A percentile compares a stretch with the other conserved stretches of the same genome.
These are phyloP conservation scores for Pangasius djambal DNA, from an alignment of 2,797 vertebrate species.

Conservation along the genomic window DNA sequence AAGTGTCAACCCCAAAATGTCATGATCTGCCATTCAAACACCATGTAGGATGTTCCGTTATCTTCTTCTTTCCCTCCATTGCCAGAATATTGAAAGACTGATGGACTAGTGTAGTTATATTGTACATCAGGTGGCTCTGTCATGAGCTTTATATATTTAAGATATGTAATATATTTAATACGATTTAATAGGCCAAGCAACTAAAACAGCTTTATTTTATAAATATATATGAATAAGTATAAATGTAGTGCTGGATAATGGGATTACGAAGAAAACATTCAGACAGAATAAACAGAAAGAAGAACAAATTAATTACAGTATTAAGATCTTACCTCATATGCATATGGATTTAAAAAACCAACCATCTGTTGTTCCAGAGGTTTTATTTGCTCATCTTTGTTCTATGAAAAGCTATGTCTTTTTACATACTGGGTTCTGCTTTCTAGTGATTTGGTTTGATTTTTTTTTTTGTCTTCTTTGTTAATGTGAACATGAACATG, in stretches of 20 bases:
- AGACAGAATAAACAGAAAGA: background rate
- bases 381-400: background rate
- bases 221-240: background rate
- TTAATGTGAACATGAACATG: conserved; percentile 20
- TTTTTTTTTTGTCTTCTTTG: background rate
- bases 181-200: conserved; percentile 11
- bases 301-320: background rate
- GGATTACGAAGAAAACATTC: background rate
- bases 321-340: background rate
- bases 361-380: background rate
- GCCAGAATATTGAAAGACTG: background rate
- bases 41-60: background rate
- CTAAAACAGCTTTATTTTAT: conserved; percentile 19
- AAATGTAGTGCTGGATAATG: background rate
- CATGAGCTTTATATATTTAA: background rate
- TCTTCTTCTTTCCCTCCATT: background rate
- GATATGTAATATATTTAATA: background rate
- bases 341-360: background rate
- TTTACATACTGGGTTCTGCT: background rate
- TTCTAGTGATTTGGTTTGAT: background rate
- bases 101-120: background rate
- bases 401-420: background rate
- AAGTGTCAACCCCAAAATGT: background rate
- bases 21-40: background rate
- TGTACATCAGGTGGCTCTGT: background rate